These are phyloP conservation scores for Drosophila tristis DNA, from an alignment of 1,140 invertebrate genomes.

Conservation along the genomic window DNA sequence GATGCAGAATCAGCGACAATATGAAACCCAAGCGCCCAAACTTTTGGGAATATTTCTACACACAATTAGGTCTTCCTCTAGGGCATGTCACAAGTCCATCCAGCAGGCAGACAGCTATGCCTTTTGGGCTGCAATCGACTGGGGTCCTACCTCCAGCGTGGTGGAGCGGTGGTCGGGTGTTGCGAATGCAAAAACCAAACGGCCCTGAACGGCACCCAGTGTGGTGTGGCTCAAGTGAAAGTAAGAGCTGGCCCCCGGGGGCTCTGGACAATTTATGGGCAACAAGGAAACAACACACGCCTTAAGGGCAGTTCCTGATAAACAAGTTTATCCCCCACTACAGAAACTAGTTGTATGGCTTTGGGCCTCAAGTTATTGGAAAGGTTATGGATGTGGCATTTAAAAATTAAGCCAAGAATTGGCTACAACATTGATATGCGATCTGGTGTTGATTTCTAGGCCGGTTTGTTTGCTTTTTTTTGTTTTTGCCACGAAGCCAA, in stretches of 20 bases:
- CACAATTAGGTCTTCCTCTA: too few relatives aligned
- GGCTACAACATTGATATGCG: slow-evolving; percentile 14
- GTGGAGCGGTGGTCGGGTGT: not conserved
- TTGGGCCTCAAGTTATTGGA: slow-evolving; percentile 22
- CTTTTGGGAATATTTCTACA: too few relatives aligned
- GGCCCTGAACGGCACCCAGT: slow-evolving; percentile 40
- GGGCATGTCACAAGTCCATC: not conserved
- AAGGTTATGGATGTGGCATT: slow-evolving; percentile 42
- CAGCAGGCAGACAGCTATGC: not conserved
- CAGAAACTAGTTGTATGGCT: slow-evolving; percentile 42
- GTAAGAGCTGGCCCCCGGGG: slow-evolving; percentile 24
- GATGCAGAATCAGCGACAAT: too few relatives aligned
- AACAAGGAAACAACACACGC: slow-evolving; percentile 32
- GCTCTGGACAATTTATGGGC: slow-evolving; percentile 1
- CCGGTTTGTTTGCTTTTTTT: slow-evolving; percentile 50
- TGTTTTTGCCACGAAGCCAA: slow-evolving; percentile 35
- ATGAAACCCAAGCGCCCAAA: too few relatives aligned
- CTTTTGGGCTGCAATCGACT: slow-evolving; percentile 19
- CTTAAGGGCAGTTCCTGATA: slow-evolving; percentile 49
- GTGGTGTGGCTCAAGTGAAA: slow-evolving; percentile 38
- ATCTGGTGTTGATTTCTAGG: not conserved
- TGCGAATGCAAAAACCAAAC: slow-evolving; percentile 44
- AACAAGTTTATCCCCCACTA: slow-evolving; percentile 25
- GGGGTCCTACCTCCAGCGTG: not conserved
- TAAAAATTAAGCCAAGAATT: slow-evolving; percentile 44